Evolutionary conservation across 37 sponge, comb jelly and placozoan genomes (phyloP).

Genomic region (Oscarella lobularis): DNA sequence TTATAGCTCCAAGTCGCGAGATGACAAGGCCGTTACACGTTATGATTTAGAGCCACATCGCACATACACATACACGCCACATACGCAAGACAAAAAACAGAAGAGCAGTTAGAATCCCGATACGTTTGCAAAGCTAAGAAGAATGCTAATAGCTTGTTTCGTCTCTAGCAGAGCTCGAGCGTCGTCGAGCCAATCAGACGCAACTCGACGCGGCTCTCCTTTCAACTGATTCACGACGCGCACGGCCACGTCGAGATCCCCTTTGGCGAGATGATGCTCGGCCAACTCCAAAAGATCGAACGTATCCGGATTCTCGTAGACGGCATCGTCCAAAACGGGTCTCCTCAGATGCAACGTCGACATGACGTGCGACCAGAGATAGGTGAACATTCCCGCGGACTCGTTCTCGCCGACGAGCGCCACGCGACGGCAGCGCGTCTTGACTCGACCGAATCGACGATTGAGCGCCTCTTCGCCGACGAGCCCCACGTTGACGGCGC

Average conservation of each 20-base stretch:
- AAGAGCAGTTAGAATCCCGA: no score
- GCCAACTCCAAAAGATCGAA: constrained; percentile 35
- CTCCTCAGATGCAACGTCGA: constrained; percentile 30
- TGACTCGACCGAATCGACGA: constrained; percentile 42
- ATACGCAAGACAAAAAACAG: no score
- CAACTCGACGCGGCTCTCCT: constrained; percentile 64
- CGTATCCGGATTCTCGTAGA: constrained; percentile 13
- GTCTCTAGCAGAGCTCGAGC: constrained; percentile 58
- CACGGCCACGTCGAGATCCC: constrained; percentile 52
- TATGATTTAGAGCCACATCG: no score
- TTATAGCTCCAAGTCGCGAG: no score
- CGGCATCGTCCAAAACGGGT: not conserved
- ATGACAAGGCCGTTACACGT: no score
- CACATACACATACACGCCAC: no score
- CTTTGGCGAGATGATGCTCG: constrained; percentile 12
- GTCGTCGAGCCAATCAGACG: constrained; percentile 71
- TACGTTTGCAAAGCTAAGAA: no score
- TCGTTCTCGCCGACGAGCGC: constrained; percentile 60
- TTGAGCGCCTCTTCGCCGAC: constrained; percentile 36
- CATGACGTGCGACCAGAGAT: constrained; percentile 37
- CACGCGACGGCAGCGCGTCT: constrained; percentile 34
- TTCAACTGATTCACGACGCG: constrained; percentile 38
- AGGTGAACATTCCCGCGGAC: constrained; percentile 32
- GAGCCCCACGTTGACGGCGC: constrained; percentile 26
- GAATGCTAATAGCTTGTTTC: constrained; percentile 45